Evolutionary conservation across 2,797 vertebrate species (phyloP).

Genomic region (Molossus alvarezi): DNA sequence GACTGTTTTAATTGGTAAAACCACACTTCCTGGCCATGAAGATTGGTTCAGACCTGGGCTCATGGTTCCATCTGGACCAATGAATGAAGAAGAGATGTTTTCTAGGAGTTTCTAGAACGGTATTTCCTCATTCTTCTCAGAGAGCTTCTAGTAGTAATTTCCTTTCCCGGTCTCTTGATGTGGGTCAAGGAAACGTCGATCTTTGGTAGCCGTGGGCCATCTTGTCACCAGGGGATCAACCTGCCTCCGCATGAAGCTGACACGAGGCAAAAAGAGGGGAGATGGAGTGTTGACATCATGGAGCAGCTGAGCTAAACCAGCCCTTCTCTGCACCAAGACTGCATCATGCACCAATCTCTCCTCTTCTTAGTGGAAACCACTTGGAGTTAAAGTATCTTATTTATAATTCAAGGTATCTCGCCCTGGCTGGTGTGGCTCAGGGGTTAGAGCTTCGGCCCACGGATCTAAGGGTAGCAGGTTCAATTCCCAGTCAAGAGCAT

Average conservation of each 20-base stretch:
- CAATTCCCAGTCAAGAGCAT: too few species aligned
- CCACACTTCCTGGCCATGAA: background rate
- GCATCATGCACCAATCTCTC: background rate
- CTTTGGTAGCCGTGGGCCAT: background rate
- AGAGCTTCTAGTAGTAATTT: background rate
- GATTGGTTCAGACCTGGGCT: background rate
- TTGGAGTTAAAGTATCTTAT: slow-evolving; percentile 10
- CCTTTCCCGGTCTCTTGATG: background rate
- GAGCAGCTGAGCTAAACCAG: background rate
- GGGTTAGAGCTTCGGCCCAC: too few species aligned
- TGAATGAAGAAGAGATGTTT: background rate
- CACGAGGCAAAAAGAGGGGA: background rate
- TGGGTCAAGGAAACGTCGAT: background rate
- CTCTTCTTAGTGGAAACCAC: background rate
- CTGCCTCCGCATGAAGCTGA: background rate
- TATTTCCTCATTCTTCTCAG: slow-evolving; percentile 46
- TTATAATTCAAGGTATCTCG: background rate
- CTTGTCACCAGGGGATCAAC: background rate
- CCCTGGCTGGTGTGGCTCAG: too few species aligned
- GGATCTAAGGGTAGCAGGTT: too few species aligned
- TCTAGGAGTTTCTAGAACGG: slow-evolving; percentile 35
- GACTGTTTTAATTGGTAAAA: slow-evolving; percentile 49
- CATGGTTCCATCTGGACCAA: background rate
- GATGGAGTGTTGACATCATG: background rate
- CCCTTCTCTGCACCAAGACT: background rate